Conservation (phyloP, 1,140 invertebrate species). For the Stenopsyche tienmushanensis region DNA sequence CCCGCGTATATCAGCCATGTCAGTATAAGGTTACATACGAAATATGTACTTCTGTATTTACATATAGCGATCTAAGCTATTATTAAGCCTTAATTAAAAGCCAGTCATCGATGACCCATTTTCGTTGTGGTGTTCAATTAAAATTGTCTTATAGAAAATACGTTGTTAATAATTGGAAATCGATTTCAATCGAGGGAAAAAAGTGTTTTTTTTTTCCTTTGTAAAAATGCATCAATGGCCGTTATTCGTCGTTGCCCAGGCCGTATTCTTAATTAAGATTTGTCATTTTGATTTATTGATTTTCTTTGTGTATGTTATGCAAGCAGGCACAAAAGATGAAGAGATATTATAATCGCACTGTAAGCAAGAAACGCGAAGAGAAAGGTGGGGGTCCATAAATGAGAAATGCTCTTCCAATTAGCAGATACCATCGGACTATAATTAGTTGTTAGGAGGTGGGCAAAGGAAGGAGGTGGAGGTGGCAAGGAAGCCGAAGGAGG, state of each 20-base stretch:
- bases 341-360: constrained; percentile 4
- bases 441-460: constrained; percentile 37
- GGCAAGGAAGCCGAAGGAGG: not conserved
- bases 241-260: not conserved
- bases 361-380: constrained; percentile 31
- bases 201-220: not conserved
- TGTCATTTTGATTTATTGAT: not conserved
- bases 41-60: too few species aligned
- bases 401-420: constrained; percentile 43
- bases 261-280: not conserved
- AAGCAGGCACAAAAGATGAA: not conserved
- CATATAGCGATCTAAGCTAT: too few species aligned
- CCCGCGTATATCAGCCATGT: too few species aligned
- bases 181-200: not conserved
- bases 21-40: too few species aligned
- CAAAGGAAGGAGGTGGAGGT: not conserved
- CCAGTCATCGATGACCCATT: too few species aligned
- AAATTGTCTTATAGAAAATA: too few species aligned
- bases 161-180: too few species aligned
- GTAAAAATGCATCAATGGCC: not conserved
- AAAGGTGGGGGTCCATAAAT: constrained; percentile 37
- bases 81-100: too few species aligned
- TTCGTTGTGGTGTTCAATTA: too few species aligned
- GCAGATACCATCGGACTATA: constrained; percentile 43
- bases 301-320: not conserved